phyloP scores from a whole-genome alignment of 2,113 vertebrate genomes.

The Crotalus helleri region DNA sequence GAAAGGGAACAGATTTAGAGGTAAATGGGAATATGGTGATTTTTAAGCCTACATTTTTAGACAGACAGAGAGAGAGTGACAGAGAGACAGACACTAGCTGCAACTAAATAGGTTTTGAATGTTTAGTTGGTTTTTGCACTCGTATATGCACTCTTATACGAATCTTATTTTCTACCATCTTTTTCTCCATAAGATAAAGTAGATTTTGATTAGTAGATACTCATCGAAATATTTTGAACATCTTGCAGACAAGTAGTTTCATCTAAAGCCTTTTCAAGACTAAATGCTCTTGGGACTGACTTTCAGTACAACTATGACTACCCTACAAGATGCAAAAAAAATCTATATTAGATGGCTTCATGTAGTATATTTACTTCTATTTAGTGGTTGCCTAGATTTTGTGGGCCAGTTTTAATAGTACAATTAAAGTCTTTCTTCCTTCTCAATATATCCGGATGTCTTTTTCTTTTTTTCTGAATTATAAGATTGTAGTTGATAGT shows the following conservation, averaged over 20 bases:
- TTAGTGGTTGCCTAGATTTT: neutral
- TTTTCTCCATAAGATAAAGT: neutral
- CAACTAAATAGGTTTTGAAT: neutral
- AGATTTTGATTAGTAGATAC: neutral
- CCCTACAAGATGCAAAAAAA: neutral
- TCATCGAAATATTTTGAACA: neutral
- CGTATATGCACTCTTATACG: neutral
- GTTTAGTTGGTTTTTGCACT: neutral
- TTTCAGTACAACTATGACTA: neutral
- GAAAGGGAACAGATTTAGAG: neutral
- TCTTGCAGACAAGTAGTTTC: neutral
- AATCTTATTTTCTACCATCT: neutral
- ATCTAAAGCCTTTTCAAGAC: neutral
- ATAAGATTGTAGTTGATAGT: neutral
- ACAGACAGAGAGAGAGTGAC: neutral
- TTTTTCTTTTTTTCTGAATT: neutral
- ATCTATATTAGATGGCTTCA: neutral
- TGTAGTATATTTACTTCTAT: neutral
- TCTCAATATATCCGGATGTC: neutral
- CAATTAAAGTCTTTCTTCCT: neutral
- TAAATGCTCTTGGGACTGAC: neutral
- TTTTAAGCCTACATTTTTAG: neutral
- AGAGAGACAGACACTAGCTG: neutral
- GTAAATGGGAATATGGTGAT: neutral
- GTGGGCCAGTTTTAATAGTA: neutral